Evolutionary conservation across 2,888 invertebrate species (phyloP), one percentile per base, ranked within the genome.

Genomic region (Suillia variegata): DNA sequence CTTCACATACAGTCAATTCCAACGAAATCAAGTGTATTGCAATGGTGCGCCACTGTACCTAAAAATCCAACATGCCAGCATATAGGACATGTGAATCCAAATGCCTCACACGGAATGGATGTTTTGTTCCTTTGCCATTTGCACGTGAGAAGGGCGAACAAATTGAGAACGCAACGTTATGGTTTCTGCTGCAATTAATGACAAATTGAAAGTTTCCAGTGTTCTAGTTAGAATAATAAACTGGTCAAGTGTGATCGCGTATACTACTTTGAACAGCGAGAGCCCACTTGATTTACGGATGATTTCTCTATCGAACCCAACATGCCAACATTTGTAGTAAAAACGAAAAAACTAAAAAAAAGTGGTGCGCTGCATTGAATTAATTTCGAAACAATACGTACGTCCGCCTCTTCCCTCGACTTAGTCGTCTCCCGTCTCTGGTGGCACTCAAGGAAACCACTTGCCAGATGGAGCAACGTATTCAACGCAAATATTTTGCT

Each of bases 401-500:
- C n/a, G n/a, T n/a, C n/a, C n/a, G 47, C 33, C 15, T 51, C 51
- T 52, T 51, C 57, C 52, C 45, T 4, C 22, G 57, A n/a, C 31
- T 17, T 17, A 31, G 15, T 12, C 15, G n/a, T 24, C 18, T 18
- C 31, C 26, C 5, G 51, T 20, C n/a, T n/a, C n/a, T n/a, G n/a
- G n/a, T n/a, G n/a, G n/a, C n/a, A 51, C 51, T 31, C 12, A 31
- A 51, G 53, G 45, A 52, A 18, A 47, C 56, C 57, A 62, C 62
- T 62, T 59, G 57, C 52, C n/a, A 57, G 42, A 57, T 54, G 31
- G 31, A n/a, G 26, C 26, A 6, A 34, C 38, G 50, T 55, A 58
- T 58, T n/a, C 58, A 49, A 55, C 54, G 56, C 56, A 62, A 62
- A 62, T 62, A 62, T 62, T 62, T 62, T 58, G 53, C 58, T 58